A percentile compares a stretch with the other conserved stretches of the same genome.
Conservation (phyloP, 2,888 invertebrate species). For the Maniola hyperantus region DNA sequence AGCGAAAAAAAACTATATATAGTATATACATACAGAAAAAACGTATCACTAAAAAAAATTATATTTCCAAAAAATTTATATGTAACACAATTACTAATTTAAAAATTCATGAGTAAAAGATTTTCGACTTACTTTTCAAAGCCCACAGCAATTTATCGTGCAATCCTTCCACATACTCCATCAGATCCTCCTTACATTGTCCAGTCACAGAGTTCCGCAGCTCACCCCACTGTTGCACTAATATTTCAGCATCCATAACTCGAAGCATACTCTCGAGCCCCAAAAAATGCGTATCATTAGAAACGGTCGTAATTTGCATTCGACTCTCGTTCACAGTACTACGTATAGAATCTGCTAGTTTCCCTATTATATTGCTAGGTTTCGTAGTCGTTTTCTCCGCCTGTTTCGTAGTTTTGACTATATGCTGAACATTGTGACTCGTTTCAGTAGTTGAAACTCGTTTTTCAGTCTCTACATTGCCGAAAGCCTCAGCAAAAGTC, state of each 20-base stretch:
- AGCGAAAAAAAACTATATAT: no score
- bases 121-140: conserved; percentile 85
- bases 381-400: conserved; percentile 58
- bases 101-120: not conserved
- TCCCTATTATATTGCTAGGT: conserved; percentile 60
- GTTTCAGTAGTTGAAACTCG: conserved; percentile 64
- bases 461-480: conserved; percentile 53
- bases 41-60: no score
- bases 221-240: conserved; percentile 81
- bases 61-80: no score
- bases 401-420: conserved; percentile 65
- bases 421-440: conserved; percentile 75
- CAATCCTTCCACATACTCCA: conserved; percentile 83
- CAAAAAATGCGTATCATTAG: conserved; percentile 43
- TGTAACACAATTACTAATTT: no score
- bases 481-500: conserved; percentile 66
- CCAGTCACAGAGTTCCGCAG: conserved; percentile 72
- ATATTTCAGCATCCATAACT: conserved; percentile 80
- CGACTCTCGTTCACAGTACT: conserved; percentile 69
- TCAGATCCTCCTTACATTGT: conserved; percentile 82
- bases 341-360: conserved; percentile 63
- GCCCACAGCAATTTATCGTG: conserved; percentile 85
- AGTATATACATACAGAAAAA: no score
- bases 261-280: conserved; percentile 81
- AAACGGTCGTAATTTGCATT: conserved; percentile 48